Conservation (phyloP, 2,797 vertebrate genomes). For the Pangasius macronema region DNA sequence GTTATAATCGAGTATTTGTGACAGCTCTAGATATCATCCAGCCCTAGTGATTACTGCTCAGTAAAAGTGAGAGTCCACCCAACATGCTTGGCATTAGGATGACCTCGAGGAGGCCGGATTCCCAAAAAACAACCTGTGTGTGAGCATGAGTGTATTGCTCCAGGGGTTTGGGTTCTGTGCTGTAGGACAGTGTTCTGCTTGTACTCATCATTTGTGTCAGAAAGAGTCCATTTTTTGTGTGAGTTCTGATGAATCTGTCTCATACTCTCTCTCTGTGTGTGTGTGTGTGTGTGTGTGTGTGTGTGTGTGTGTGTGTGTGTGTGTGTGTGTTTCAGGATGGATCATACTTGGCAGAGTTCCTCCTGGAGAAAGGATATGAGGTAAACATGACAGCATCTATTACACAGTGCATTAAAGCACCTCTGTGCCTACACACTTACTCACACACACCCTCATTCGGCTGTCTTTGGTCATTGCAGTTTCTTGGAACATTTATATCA, state of each 20-base stretch:
- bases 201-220: background rate
- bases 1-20: background rate
- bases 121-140: background rate
- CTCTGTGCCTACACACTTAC: background rate
- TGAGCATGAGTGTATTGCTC: conserved; percentile 22
- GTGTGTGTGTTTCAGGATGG: conserved; percentile 86
- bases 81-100: background rate
- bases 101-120: background rate
- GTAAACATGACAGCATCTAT: conserved; percentile 64
- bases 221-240: background rate
- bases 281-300: no score
- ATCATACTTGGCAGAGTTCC: conserved; percentile 98
- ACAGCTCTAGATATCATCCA: background rate
- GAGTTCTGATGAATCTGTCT: background rate
- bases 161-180: conserved; percentile 17
- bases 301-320: conserved; percentile 51
- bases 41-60: background rate
- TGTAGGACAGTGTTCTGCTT: conserved; percentile 42
- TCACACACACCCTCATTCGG: background rate
- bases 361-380: conserved; percentile 94
- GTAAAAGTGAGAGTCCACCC: background rate
- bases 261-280: conserved; percentile 56
- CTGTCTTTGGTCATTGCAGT: background rate
- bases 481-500: background rate
- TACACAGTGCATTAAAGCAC: background rate